Evolutionary conservation across 2,113 vertebrate genomes (phyloP).

Genomic region (Rhinoptilus africanus): DNA sequence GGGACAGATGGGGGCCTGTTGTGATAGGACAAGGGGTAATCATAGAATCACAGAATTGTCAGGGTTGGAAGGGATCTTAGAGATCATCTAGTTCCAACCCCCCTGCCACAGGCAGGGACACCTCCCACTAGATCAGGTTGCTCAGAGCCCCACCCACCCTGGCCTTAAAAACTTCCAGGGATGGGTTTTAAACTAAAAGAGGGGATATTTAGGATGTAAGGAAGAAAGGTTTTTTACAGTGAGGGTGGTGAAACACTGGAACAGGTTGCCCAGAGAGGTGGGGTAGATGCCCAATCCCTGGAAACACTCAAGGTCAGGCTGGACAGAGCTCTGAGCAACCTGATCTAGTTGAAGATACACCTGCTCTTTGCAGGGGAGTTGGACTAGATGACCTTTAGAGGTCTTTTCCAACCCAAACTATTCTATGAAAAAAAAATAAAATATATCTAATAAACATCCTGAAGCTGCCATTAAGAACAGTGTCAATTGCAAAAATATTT

Average conservation of each 20-base stretch:
- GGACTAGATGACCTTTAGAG: not conserved
- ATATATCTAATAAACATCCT: not conserved
- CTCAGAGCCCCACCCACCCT: no score
- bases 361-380: not conserved
- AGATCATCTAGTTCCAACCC: no score
- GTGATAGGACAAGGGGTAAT: not conserved
- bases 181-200: not conserved
- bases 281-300: not conserved
- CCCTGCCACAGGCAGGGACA: no score
- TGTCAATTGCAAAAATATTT: not conserved
- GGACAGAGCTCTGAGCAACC: not conserved
- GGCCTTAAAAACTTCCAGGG: no score
- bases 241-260: not conserved
- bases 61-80: no score
- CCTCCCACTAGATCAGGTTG: no score
- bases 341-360: not conserved
- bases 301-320: not conserved
- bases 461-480: not conserved
- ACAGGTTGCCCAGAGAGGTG: not conserved
- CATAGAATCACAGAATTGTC: no score
- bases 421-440: not conserved
- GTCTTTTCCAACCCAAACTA: not conserved
- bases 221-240: not conserved
- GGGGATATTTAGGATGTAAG: not conserved
- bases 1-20: not conserved